Evolutionary conservation across 2,888 invertebrate species (phyloP), one percentile per base, ranked within the genome.

Genomic region (Aleiodes leptofemur): DNA sequence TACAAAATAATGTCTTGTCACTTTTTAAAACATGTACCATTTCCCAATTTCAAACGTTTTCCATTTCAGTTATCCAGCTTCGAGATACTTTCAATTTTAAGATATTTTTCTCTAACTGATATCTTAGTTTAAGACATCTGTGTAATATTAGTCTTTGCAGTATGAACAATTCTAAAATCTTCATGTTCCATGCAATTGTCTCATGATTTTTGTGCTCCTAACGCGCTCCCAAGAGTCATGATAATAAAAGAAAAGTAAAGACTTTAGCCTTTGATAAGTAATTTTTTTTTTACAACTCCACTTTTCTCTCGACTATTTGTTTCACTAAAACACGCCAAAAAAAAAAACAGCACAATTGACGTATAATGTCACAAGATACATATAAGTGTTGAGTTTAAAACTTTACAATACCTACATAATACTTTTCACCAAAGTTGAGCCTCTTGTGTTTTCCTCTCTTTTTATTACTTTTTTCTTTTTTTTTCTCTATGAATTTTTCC

Each of bases 361-460:
- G 16, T 43, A n/a, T 64, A 64, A 64, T 64, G 23, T 64, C 43
- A 48, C 43, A 64, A 23, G 16, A 64, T 59, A 34, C 59, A 59
- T 64, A 64, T 64, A 64, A 64, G 43, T 48, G 48, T 61, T 43
- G 43, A 61, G 14, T 64, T 64, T 48, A 64, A 64, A 64, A 64
- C 43, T 64, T 64, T 64, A 48, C 64, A 64, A 64, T 64, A 56
- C 64, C 64, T 43, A 64, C 64, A 64, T 64, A 48, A 64, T 64
- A 64, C 38, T 68, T 50, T 53, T 74, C 72, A 9, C 74, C 77
- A 43, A 23, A 53, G 73, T 71, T 53, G 53, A 57, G 23, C 72
- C 56, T 74, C 69, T 78, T 66, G 59, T 68, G 23, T 70, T 48
- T 43, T 59, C n/a, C 48, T 50, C 56, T n/a, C 77, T 66, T 75